A percentile compares a stretch with the other conserved stretches of the same genome.
Conservation (phyloP, 2,113 vertebrate species). For the Sinosuthora webbiana region DNA sequence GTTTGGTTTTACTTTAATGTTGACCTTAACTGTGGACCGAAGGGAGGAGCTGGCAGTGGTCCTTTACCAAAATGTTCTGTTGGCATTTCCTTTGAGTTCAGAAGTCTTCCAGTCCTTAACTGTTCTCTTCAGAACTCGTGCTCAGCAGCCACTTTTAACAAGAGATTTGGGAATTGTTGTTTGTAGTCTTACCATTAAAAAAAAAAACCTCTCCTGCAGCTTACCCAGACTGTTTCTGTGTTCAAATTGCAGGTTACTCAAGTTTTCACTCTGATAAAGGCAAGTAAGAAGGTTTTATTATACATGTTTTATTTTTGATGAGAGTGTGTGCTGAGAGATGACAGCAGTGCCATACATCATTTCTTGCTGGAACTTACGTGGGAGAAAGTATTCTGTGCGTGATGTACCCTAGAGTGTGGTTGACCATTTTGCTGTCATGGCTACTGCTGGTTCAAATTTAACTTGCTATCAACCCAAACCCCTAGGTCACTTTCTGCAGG, state of each 20-base stretch:
- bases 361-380: neutral
- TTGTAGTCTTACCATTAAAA: neutral
- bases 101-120: neutral
- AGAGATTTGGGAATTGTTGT: neutral
- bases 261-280: neutral
- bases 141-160: neutral
- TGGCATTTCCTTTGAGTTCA: neutral
- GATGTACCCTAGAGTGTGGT: neutral
- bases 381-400: neutral
- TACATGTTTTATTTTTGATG: neutral
- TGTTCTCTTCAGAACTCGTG: neutral
- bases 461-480: neutral
- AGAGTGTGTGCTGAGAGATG: rapidly evolving
- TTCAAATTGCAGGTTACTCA: neutral
- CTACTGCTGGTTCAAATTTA: neutral
- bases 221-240: neutral
- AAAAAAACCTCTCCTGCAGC: neutral
- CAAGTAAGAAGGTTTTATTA: neutral
- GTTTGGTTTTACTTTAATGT: neutral
- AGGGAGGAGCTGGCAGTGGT: neutral
- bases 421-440: neutral
- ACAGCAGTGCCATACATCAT: neutral
- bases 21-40: neutral
- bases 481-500: neutral
- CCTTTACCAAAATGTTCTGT: neutral